These are phyloP conservation scores for Nomada flava DNA, from an alignment of 2,888 invertebrate genomes.

Conservation along the genomic window DNA sequence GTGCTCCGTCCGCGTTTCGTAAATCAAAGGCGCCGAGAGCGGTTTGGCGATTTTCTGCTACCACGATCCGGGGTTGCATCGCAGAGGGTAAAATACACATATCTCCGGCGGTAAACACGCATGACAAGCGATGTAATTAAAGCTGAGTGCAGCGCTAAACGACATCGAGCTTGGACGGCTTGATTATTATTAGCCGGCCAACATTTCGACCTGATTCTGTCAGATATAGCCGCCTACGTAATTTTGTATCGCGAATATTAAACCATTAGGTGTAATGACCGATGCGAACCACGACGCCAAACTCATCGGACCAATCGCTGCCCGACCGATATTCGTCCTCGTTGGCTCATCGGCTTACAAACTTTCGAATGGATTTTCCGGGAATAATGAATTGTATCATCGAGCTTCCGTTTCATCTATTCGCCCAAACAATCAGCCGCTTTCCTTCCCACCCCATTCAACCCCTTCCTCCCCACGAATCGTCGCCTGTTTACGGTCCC, in stretches of 20 bases:
- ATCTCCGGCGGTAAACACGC: slow-evolving; percentile 55
- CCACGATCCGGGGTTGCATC: slow-evolving; percentile 18
- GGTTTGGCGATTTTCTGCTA: slow-evolving; percentile 35
- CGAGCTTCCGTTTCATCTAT: slow-evolving; percentile 10
- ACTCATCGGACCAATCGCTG: slow-evolving; percentile 61
- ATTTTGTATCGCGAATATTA: slow-evolving; percentile 72
- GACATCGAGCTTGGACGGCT: slow-evolving; percentile 66
- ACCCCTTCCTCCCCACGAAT: too few relatives aligned
- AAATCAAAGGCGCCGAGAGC: slow-evolving; percentile 31
- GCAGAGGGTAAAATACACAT: slow-evolving; percentile 44
- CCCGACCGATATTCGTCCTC: slow-evolving; percentile 22
- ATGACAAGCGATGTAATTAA: slow-evolving; percentile 73
- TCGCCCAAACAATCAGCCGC: slow-evolving; percentile 6
- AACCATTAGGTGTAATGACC: slow-evolving; percentile 69
- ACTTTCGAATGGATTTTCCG: slow-evolving; percentile 41
- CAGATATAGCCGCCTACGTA: slow-evolving; percentile 63
- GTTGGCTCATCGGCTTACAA: slow-evolving; percentile 11
- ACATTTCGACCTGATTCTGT: slow-evolving; percentile 69
- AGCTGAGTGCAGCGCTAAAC: slow-evolving; percentile 69
- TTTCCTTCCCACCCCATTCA: neutral
- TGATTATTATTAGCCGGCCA: slow-evolving; percentile 72
- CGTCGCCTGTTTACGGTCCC: neutral
- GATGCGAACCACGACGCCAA: slow-evolving; percentile 46
- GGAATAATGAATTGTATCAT: slow-evolving; percentile 38
- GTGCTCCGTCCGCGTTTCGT: neutral